Base-by-base conservation (phyloP, 2,888 invertebrate species). In the Ormyrus rosae region DNA sequence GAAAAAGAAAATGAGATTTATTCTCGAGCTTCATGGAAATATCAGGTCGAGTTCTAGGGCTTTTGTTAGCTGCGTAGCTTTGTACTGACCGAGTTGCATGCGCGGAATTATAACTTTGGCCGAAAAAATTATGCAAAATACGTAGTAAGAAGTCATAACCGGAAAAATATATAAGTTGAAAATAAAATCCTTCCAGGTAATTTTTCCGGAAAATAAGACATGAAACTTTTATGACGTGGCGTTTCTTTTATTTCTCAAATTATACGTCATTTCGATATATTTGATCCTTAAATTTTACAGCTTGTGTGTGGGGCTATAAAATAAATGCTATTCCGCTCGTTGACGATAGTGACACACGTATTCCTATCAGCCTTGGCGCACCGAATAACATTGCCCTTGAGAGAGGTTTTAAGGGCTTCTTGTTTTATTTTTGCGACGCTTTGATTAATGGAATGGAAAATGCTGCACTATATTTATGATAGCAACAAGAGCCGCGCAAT, bases 241-340 rank as follows among this genome's bases (percentile, higher is more conserved):
- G 46, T 69, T 76, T 68, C 55, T 76, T 69, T 48, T 63, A 63
- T 76, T 69, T 61, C 61, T 7, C 13, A 51, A 64, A 56, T 8
- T 10, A 64, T 45, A 53, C 13, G 10, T 48, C 56, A 19, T 56
- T 56, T 70, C 73, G 56, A 73, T 56, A 55, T 70, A 10, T 48
- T 75, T 64, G 63, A 63, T 64, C 45, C 48, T 53, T 50, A 58
- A 68, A 76, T 77, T 69, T 77, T 77, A 77, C 46, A 46, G 34
- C 63, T 48, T 56, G 34, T 4, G 34, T 0, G 4, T 7, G 11
- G 10, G 11, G 7, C 63, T 46, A 9, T 64, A 64, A 77, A 64
- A 50, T 77, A 34, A 56, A 55, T 34, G 48, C 19, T 64, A 48
- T 73, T n/a, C 0, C 34, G 8, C 10, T 63, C 45, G 34, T 19